These are phyloP conservation scores for Lasiommata megera DNA, from an alignment of 2,888 invertebrate species.

Conservation along the genomic window DNA sequence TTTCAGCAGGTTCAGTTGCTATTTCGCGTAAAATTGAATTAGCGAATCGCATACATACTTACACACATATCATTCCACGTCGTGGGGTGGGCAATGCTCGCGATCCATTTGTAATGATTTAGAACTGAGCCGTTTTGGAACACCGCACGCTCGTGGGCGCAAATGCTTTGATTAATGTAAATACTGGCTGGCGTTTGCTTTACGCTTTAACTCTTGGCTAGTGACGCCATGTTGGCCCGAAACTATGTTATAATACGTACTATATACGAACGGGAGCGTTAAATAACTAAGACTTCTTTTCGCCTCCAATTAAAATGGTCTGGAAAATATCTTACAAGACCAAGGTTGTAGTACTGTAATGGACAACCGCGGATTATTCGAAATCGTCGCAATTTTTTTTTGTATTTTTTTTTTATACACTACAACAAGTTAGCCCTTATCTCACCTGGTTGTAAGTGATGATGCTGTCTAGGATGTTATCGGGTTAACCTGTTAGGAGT, in stretches of 20 bases:
- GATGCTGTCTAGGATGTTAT: too few species aligned
- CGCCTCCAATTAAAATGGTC: too few species aligned
- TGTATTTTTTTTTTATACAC: too few species aligned
- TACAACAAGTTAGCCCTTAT: too few species aligned
- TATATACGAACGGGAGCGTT: too few species aligned
- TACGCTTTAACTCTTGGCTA: not conserved
- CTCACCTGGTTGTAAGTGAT: too few species aligned
- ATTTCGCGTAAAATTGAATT: not conserved
- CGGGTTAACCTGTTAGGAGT: too few species aligned
- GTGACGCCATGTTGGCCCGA: not conserved
- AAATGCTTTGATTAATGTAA: constrained; percentile 20
- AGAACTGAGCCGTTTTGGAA: constrained; percentile 23
- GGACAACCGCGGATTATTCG: too few species aligned
- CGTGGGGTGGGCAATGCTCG: constrained; percentile 18
- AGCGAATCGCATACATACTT: not conserved
- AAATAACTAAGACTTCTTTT: too few species aligned
- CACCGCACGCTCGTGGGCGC: constrained; percentile 17
- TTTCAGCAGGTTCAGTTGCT: not conserved
- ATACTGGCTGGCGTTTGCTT: constrained; percentile 9
- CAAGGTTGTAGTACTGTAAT: too few species aligned
- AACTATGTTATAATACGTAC: not conserved
- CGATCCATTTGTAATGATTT: constrained; percentile 42
- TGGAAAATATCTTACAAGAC: too few species aligned
- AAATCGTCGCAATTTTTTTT: too few species aligned
- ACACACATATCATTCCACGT: not conserved